Evolutionary conservation across 2,888 invertebrate species (phyloP), one percentile per base, ranked within the genome.

Genomic region (Coelinius sp.): DNA sequence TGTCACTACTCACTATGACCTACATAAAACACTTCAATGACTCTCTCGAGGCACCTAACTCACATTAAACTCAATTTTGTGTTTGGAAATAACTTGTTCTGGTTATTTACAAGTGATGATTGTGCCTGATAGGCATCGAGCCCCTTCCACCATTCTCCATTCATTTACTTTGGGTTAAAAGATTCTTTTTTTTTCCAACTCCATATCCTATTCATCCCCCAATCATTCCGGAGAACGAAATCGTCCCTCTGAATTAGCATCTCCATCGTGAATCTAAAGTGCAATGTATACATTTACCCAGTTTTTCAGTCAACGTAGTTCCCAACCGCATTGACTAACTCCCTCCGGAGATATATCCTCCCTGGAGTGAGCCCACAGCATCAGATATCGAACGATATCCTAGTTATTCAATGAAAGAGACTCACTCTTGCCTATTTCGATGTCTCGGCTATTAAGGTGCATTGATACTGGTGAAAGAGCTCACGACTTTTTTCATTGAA

Each of bases 61-160:
- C 59, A 17, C 59, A 59, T 59, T 59, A 59, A 49, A 35, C 31
- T 59, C 59, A 31, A 35, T 59, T 59, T 59, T 35, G 59, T 59
- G 8, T 59, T 59, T 59, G 59, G 31, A 59, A 35, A 59, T 35
- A 14, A 31, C 59, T 59, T 20, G 35, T 35, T 20, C 20, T 12
- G 35, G 35, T 31, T 59, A 31, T 59, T 59, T 59, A 17, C 59
- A 59, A 12, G 17, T 35, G 25, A 17, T 14, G 31, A 59, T 31
- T 2, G 10, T 31, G 17, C 10, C 56, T 31, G 27, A 27, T 56
- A 17, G n/a, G 14, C 14, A 56, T n/a, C 17, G 35, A 59, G n/a
- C n/a, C 35, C 2, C 35, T 31, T 6, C 27, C 24, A 20, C 17
- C 14, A 20, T 8, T 22, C 31, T 35, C 17, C 59, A 59, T 59